These are phyloP conservation scores for Spatulosminthurus flaviceps DNA, from an alignment of 2,888 invertebrate genomes.

Conservation along the genomic window DNA sequence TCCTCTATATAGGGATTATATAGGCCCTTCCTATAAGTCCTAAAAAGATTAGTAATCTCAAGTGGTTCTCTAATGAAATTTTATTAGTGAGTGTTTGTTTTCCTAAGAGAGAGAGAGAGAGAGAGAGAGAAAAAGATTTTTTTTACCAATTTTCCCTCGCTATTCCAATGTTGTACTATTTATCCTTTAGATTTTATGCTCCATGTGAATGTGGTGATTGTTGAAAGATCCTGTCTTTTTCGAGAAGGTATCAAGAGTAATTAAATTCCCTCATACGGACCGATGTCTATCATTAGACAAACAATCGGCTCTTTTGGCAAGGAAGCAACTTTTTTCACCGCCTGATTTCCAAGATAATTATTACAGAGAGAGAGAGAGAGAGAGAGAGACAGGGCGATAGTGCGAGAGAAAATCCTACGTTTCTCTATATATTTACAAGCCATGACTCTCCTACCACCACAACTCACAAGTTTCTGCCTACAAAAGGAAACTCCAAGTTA, in stretches of 20 bases:
- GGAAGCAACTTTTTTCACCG: not conserved
- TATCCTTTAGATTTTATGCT: not conserved
- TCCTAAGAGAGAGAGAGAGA: not conserved
- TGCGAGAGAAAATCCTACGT: too few relatives aligned
- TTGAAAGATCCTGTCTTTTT: not conserved
- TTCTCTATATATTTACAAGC: not conserved
- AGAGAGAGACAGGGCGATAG: too few relatives aligned
- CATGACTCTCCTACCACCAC: not conserved
- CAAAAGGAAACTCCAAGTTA: constrained; percentile 8
- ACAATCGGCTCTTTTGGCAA: constrained; percentile 21
- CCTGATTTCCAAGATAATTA: constrained; percentile 19
- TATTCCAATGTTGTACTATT: too few relatives aligned
- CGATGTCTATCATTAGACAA: constrained; percentile 25
- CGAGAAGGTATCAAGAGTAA: constrained; percentile 15
- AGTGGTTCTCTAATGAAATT: constrained; percentile 1
- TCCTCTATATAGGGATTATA: too few relatives aligned
- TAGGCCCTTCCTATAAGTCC: not conserved
- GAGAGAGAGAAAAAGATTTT: too few relatives aligned
- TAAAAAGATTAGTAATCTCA: not conserved
- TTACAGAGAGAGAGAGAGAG: not conserved
- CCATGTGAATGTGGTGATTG: not conserved
- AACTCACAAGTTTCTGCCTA: not conserved
- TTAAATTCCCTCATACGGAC: constrained; percentile 28
- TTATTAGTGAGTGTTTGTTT: constrained; percentile 9
- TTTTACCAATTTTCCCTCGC: too few relatives aligned